A percentile compares a stretch with the other conserved stretches of the same genome.
phyloP scores from a whole-genome alignment of 1,140 invertebrate genomes.

The Aphelinus certus region DNA sequence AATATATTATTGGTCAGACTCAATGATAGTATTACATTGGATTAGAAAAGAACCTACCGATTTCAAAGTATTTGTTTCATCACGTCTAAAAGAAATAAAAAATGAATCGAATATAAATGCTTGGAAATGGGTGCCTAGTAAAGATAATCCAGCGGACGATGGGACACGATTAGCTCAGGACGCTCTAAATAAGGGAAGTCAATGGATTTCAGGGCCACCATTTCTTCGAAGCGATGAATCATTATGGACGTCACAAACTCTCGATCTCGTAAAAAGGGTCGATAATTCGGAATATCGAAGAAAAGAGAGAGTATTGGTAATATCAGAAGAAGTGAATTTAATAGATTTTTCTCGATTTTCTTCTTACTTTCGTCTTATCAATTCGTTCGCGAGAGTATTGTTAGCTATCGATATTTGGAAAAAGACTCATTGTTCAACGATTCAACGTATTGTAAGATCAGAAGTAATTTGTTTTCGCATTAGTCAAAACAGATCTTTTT shows the following conservation, averaged over 20 bases:
- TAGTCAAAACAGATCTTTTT: background rate
- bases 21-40: background rate
- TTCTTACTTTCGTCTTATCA: background rate
- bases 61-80: background rate
- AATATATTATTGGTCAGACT: background rate
- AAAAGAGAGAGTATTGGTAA: background rate
- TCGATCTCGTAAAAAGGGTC: background rate
- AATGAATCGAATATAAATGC: background rate
- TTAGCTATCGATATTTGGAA: background rate
- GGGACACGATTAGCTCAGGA: background rate
- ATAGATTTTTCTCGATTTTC: background rate
- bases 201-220: background rate
- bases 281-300: background rate
- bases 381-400: background rate
- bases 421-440: background rate
- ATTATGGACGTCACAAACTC: background rate
- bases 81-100: too few relatives aligned
- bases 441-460: background rate
- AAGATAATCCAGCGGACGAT: slow-evolving; percentile 9
- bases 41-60: background rate
- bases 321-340: background rate
- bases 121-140: background rate
- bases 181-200: background rate
- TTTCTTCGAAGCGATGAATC: background rate
- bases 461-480: background rate